Evolutionary conservation across 1,140 invertebrate genomes (phyloP).

Genomic region (Leptinotarsa defecta): DNA sequence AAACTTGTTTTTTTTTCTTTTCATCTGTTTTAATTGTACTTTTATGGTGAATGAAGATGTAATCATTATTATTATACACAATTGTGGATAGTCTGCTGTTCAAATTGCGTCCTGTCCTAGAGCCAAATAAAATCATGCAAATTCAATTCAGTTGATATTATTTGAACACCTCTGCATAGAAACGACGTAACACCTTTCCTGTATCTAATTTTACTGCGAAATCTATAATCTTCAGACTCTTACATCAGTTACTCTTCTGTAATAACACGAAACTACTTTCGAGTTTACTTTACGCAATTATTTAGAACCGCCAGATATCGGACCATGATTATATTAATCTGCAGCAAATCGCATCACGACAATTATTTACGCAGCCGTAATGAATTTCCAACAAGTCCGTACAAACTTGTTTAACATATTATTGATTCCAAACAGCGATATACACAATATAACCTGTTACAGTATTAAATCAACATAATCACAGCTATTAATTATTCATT

Average conservation of each 20-base stretch:
- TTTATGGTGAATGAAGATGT: no score
- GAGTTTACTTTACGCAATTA: neutral
- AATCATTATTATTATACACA: no score
- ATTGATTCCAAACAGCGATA: constrained; percentile 3
- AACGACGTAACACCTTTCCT: no score
- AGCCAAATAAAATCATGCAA: no score
- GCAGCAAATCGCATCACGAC: neutral
- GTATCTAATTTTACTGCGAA: neutral
- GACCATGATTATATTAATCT: constrained; percentile 4
- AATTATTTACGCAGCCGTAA: neutral
- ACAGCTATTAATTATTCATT: neutral
- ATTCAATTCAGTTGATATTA: no score
- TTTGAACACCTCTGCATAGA: no score
- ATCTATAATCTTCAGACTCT: neutral
- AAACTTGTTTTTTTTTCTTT: no score
- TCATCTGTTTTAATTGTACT: no score
- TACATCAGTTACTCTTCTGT: neutral
- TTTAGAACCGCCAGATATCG: neutral
- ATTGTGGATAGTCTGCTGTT: no score
- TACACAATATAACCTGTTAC: constrained; percentile 1
- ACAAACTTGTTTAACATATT: constrained; percentile 7
- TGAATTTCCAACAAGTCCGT: constrained; percentile 8
- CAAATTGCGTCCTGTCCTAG: no score
- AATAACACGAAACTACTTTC: neutral
- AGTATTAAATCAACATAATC: neutral